Conservation (phyloP, 2,113 vertebrate species). For the Calidris pygmaea region DNA sequence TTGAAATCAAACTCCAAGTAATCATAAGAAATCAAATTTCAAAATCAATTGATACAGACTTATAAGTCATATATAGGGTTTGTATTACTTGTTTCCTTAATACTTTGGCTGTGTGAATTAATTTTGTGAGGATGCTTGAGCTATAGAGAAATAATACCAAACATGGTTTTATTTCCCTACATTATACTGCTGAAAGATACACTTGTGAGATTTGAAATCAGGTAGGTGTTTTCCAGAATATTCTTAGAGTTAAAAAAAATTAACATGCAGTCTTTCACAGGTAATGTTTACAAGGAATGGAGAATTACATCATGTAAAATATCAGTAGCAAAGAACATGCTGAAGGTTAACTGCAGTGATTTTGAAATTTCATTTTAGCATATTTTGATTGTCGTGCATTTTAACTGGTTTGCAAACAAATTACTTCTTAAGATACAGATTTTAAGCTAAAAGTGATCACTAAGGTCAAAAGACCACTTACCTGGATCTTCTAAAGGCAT, state of each 20-base stretch:
- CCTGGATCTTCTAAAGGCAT: slow-evolving; percentile 86
- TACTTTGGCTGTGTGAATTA: neutral
- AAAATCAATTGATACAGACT: slow-evolving; percentile 29
- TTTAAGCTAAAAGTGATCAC: neutral
- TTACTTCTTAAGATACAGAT: neutral
- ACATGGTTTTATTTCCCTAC: slow-evolving; percentile 6
- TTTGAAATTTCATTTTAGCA: slow-evolving; percentile 59
- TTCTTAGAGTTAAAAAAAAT: slow-evolving; percentile 58
- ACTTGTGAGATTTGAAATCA: slow-evolving; percentile 57
- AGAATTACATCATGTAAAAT: neutral
- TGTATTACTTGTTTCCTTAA: neutral
- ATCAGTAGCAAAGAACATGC: slow-evolving; percentile 39
- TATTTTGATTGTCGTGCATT: neutral
- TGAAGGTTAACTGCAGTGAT: slow-evolving; percentile 30
- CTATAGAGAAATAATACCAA: slow-evolving; percentile 50
- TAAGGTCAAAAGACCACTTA: slow-evolving; percentile 76
- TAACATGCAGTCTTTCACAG: slow-evolving; percentile 40
- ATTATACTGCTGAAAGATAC: neutral
- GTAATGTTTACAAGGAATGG: slow-evolving; percentile 14
- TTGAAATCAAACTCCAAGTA: slow-evolving; percentile 65
- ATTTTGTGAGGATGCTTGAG: neutral
- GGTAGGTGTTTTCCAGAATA: slow-evolving; percentile 54
- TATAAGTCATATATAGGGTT: neutral
- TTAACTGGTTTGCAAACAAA: slow-evolving; percentile 73
- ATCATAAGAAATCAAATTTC: slow-evolving; percentile 48